phyloP scores from a whole-genome alignment of 2,797 vertebrate genomes.

The Alcedo atthis region DNA sequence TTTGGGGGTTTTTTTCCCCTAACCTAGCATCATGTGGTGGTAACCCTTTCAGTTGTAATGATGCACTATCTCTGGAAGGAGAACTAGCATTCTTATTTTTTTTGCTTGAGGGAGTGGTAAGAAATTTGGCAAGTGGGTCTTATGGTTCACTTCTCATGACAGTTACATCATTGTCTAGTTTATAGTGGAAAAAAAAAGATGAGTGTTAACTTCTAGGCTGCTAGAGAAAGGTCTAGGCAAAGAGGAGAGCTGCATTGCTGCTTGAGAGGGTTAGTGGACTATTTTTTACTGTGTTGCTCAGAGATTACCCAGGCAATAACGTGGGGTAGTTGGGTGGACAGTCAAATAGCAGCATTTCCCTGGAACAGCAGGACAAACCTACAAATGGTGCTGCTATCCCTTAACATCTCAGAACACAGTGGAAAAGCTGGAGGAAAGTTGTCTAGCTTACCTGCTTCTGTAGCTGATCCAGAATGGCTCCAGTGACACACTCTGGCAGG shows the following conservation, averaged over 20 bases:
- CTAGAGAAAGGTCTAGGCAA: neutral
- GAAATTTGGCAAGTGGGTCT: neutral
- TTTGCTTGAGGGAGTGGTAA: neutral
- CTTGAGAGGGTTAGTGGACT: neutral
- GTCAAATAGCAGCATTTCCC: neutral
- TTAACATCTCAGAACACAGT: neutral
- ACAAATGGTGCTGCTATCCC: neutral
- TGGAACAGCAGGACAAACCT: neutral
- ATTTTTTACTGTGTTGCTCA: neutral
- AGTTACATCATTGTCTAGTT: neutral
- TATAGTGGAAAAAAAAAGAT: neutral
- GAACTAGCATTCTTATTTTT: neutral
- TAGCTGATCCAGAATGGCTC: neutral
- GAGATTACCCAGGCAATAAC: neutral
- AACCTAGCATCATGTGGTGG: neutral
- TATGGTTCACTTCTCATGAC: neutral
- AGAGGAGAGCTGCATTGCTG: neutral
- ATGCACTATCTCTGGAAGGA: neutral
- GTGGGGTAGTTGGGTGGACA: neutral
- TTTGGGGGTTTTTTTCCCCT: no score
- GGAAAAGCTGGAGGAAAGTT: neutral
- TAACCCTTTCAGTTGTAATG: neutral
- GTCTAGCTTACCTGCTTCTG: neutral
- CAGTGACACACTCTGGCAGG: rapidly evolving
- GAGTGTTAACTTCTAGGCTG: neutral